These are phyloP conservation scores for Psilanteris sp. DNA, from an alignment of 1,140 invertebrate species.

Conservation along the genomic window DNA sequence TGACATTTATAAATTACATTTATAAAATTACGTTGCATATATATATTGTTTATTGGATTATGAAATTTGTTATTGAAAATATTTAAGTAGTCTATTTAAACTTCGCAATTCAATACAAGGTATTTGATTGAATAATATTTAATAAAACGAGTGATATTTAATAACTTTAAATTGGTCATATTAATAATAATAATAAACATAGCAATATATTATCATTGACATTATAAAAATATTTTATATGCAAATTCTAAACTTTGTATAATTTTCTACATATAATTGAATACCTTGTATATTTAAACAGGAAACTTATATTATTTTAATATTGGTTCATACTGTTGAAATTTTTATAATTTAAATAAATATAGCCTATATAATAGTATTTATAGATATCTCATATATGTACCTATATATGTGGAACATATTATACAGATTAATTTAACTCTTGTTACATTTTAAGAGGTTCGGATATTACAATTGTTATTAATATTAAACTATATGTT, in stretches of 20 bases:
- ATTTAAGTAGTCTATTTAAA: constrained; percentile 4
- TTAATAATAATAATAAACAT: too few relatives aligned
- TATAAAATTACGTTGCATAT: constrained; percentile 75
- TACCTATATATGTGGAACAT: constrained; percentile 57
- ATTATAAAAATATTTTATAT: too few relatives aligned
- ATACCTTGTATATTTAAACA: constrained; percentile 3
- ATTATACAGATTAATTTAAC: constrained; percentile 29
- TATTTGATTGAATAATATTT: constrained; percentile 9
- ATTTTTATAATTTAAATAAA: too few relatives aligned
- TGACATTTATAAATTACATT: constrained; percentile 67
- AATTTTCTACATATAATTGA: too few relatives aligned
- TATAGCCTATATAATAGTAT: too few relatives aligned
- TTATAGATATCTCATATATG: constrained; percentile 31
- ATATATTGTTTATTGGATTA: constrained; percentile 77
- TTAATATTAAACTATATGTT: too few relatives aligned
- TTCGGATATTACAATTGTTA: constrained; percentile 55
- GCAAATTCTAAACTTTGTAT: too few relatives aligned
- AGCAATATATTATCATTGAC: too few relatives aligned
- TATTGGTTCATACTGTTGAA: constrained; percentile 6
- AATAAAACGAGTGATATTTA: too few relatives aligned
- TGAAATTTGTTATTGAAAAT: constrained; percentile 73
- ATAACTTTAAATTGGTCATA: too few relatives aligned
- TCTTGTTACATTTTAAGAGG: constrained; percentile 53
- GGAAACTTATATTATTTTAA: background rate
- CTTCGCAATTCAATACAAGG: constrained; percentile 1